These are phyloP conservation scores for Ptiloglossa arizonensis DNA, from an alignment of 1,140 invertebrate genomes.

Conservation along the genomic window DNA sequence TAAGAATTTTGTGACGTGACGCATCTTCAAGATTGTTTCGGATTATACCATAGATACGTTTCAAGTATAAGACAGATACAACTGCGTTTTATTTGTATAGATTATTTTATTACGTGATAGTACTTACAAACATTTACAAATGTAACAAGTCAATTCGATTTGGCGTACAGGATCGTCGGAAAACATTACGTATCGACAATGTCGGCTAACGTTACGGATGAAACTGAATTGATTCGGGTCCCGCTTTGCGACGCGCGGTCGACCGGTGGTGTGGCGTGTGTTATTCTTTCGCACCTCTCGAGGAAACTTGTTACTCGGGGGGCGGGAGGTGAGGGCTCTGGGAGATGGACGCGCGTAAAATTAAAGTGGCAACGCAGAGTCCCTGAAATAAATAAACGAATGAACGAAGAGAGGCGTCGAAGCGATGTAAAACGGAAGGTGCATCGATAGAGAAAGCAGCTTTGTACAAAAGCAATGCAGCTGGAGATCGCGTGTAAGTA, in stretches of 20 bases:
- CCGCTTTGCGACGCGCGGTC: slow-evolving; percentile 32
- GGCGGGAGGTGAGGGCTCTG: neutral
- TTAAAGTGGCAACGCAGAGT: slow-evolving; percentile 5
- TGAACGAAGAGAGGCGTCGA: neutral
- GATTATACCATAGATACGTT: too few relatives aligned
- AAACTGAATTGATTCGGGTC: slow-evolving; percentile 35
- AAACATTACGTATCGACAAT: slow-evolving; percentile 69
- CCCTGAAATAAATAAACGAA: slow-evolving; percentile 34
- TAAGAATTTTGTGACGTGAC: too few relatives aligned
- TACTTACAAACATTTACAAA: slow-evolving; percentile 80
- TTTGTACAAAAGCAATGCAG: slow-evolving; percentile 59
- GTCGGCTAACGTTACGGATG: slow-evolving; percentile 49
- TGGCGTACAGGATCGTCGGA: slow-evolving; percentile 74
- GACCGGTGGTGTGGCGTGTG: slow-evolving; percentile 1
- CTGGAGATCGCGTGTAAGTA: slow-evolving; percentile 49
- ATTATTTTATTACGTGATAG: slow-evolving; percentile 76
- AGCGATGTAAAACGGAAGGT: neutral
- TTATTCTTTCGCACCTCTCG: slow-evolving; percentile 20
- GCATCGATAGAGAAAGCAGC: slow-evolving; percentile 52
- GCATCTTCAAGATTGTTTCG: too few relatives aligned
- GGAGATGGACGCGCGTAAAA: slow-evolving; percentile 12
- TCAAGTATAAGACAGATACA: too few relatives aligned
- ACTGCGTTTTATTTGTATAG: slow-evolving; percentile 46
- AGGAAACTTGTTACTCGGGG: neutral
- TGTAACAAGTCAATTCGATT: slow-evolving; percentile 79